Evolutionary conservation across 2,113 vertebrate genomes (phyloP).

Genomic region (Gadus macrocephalus): DNA sequence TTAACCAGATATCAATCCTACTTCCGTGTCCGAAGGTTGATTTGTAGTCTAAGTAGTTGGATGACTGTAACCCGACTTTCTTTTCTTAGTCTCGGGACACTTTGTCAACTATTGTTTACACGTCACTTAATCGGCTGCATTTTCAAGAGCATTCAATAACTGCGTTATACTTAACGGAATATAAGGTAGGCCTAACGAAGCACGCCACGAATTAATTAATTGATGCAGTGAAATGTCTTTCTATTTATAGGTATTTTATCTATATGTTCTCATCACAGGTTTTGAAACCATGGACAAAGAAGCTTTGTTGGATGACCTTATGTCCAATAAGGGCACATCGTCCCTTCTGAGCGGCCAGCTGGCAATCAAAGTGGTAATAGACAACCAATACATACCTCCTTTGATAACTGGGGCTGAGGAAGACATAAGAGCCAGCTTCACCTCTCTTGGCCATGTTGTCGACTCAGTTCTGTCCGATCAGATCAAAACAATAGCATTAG

Average conservation of each 20-base stretch:
- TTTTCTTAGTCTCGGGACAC: too few species aligned
- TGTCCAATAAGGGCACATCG: conserved; percentile 1
- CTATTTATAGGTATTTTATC: background rate
- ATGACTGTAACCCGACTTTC: too few species aligned
- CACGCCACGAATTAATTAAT: too few species aligned
- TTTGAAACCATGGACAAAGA: conserved; percentile 55
- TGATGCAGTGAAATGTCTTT: background rate
- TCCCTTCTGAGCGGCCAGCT: conserved; percentile 56
- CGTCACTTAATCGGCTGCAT: too few species aligned
- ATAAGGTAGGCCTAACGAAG: too few species aligned
- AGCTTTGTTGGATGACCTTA: conserved; percentile 27
- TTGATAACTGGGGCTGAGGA: conserved; percentile 8
- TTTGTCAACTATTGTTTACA: too few species aligned
- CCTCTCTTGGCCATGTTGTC: conserved; percentile 42
- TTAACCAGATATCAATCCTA: too few species aligned
- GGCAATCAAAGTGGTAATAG: conserved; percentile 39
- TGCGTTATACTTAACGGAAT: too few species aligned
- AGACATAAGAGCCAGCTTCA: background rate
- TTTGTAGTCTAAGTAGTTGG: too few species aligned
- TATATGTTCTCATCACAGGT: background rate
- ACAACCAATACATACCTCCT: conserved; percentile 39
- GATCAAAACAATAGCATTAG: conserved; percentile 40
- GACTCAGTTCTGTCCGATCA: conserved; percentile 21
- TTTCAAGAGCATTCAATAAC: too few species aligned
- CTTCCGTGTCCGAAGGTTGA: too few species aligned